phyloP scores from a whole-genome alignment of 1,140 invertebrate genomes.

The Zaprionus kolodkinae region DNA sequence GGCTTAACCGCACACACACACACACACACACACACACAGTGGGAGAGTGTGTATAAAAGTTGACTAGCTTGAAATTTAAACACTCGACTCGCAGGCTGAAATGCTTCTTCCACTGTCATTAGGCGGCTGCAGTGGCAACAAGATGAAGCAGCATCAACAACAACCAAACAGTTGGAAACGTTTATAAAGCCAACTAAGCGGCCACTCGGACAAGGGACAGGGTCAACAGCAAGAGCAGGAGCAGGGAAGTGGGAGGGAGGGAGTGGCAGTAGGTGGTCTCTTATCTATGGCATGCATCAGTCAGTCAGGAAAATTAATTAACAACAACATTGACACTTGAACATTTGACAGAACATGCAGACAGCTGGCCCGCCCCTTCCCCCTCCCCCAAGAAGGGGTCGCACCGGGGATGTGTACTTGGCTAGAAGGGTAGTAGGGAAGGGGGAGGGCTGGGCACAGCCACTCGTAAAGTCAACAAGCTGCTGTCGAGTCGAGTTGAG shows the following conservation, averaged over 20 bases:
- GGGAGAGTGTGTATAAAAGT: conserved; percentile 26
- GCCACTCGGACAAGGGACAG: conserved; percentile 29
- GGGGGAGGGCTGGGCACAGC: no score
- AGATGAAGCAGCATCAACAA: conserved; percentile 50
- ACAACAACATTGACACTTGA: conserved; percentile 82
- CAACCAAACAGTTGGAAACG: conserved; percentile 23
- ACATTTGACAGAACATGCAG: conserved; percentile 72
- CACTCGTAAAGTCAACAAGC: conserved; percentile 75
- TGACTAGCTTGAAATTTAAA: conserved; percentile 71
- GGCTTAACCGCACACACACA: background rate
- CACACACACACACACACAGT: background rate
- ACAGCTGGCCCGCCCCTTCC: conserved; percentile 37
- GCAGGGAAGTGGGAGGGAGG: background rate
- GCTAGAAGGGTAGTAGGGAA: background rate
- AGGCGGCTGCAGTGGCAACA: conserved; percentile 47
- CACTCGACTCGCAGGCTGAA: conserved; percentile 54
- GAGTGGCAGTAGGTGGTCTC: conserved; percentile 17
- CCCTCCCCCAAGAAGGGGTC: no score
- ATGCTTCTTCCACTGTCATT: conserved; percentile 68
- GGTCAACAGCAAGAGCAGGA: conserved; percentile 16
- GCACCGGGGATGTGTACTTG: background rate
- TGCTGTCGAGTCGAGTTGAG: conserved; percentile 55
- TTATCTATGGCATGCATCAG: conserved; percentile 80
- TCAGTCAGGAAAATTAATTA: conserved; percentile 79
- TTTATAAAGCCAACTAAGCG: conserved; percentile 46